A percentile compares a stretch with the other conserved stretches of the same genome.
Conservation (phyloP, 2,888 invertebrate species). For the Hirtodrosophila alboralis region DNA sequence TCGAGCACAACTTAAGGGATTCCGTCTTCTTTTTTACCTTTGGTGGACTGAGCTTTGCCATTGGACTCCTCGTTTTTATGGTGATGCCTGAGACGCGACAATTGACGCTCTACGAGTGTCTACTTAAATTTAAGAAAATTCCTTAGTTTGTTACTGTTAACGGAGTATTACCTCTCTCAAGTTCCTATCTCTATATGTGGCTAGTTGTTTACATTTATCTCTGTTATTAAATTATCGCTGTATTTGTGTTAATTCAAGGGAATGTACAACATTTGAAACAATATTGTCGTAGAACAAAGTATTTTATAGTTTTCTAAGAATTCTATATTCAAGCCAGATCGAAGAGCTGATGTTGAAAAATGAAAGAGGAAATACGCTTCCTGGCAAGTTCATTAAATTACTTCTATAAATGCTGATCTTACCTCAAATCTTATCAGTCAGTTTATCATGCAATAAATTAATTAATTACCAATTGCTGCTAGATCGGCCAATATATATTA, state of each 20-base stretch:
- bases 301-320: too few species aligned
- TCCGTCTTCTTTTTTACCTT: slow-evolving; percentile 76
- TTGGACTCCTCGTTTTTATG: slow-evolving; percentile 74
- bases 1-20: slow-evolving; percentile 53
- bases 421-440: too few species aligned
- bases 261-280: not conserved
- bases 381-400: too few species aligned
- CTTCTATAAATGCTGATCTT: too few species aligned
- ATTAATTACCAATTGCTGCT: too few species aligned
- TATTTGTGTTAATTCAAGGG: not conserved
- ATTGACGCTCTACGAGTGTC: slow-evolving; percentile 75
- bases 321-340: too few species aligned
- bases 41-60: slow-evolving; percentile 68
- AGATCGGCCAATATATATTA: too few species aligned
- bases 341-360: too few species aligned
- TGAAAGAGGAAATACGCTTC: too few species aligned
- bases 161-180: slow-evolving; percentile 8
- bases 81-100: slow-evolving; percentile 79
- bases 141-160: slow-evolving; percentile 44
- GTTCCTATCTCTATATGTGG: slow-evolving; percentile 15
- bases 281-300: not conserved
- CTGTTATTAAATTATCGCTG: slow-evolving; percentile 21
- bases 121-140: slow-evolving; percentile 75
- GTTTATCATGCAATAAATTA: too few species aligned
- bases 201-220: slow-evolving; percentile 47